These are phyloP conservation scores for Malurus leucopterus DNA, from an alignment of 2,797 vertebrate species.

Conservation along the genomic window DNA sequence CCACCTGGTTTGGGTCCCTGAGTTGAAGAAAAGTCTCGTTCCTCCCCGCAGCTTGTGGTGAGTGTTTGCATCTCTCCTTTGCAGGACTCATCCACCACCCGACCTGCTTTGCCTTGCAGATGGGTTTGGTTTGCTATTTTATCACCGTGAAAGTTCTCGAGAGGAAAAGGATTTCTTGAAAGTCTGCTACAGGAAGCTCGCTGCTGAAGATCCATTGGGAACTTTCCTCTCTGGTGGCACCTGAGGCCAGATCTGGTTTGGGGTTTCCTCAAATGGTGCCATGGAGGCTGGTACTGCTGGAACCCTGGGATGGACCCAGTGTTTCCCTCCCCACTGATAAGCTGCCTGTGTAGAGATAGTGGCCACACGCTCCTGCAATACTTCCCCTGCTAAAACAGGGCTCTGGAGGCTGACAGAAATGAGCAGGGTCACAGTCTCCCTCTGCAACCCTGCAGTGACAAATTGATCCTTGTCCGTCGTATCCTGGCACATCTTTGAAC, in stretches of 20 bases:
- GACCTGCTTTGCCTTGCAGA: neutral
- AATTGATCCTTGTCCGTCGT: accelerated
- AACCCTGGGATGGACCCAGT: accelerated
- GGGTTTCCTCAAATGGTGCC: accelerated
- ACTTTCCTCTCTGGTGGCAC: neutral
- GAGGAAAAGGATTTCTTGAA: neutral
- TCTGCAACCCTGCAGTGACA: neutral
- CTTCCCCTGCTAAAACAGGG: neutral
- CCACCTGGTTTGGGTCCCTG: accelerated
- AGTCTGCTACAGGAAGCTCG: accelerated
- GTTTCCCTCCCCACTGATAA: neutral
- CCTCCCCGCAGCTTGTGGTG: accelerated
- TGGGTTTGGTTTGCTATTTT: neutral
- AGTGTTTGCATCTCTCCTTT: accelerated
- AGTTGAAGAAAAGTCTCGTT: neutral
- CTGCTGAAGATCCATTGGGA: neutral
- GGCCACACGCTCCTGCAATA: neutral
- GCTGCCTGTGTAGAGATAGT: neutral
- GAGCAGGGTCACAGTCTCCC: neutral
- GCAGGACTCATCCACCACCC: neutral
- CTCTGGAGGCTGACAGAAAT: neutral
- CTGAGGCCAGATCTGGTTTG: accelerated
- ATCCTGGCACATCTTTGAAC: neutral
- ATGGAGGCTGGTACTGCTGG: accelerated
- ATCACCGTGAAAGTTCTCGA: neutral